Conservation (phyloP, 64 coral and sea anemone species). For the Porites lutea region DNA sequence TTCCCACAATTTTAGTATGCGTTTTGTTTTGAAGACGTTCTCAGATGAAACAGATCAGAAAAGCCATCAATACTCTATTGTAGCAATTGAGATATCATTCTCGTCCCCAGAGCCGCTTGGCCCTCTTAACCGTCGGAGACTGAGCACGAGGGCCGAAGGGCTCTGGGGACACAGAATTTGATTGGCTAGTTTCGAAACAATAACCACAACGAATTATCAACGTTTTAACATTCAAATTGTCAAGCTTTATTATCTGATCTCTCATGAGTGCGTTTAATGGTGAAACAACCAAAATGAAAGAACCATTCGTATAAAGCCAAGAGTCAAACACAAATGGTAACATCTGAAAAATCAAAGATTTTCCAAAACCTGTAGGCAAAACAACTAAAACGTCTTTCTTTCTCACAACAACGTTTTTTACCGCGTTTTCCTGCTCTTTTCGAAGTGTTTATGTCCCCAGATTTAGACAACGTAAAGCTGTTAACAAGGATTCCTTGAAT, state of each 20-base stretch:
- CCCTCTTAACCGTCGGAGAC: too few species aligned
- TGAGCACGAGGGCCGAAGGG: too few species aligned
- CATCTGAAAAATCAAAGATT: constrained; percentile 62
- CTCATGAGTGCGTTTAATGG: neutral
- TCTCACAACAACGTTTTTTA: neutral
- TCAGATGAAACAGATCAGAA: too few species aligned
- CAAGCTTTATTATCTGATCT: constrained; percentile 5
- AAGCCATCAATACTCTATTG: too few species aligned
- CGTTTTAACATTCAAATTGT: constrained; percentile 27
- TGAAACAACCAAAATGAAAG: constrained; percentile 7
- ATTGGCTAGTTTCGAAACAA: too few species aligned
- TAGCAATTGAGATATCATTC: too few species aligned
- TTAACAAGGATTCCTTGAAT: too few species aligned
- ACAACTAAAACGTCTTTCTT: constrained; percentile 24
- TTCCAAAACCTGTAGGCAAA: constrained; percentile 39
- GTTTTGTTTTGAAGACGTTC: too few species aligned
- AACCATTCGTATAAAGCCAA: neutral
- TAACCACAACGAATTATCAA: constrained; percentile 24
- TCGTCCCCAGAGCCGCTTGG: too few species aligned
- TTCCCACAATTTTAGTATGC: too few species aligned
- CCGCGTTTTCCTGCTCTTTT: neutral
- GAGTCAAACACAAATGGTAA: constrained; percentile 44
- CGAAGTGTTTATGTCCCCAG: constrained; percentile 22
- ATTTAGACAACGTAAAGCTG: constrained; percentile 28
- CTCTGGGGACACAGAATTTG: too few species aligned